Conservation (phyloP, 2,797 vertebrate species). For the Siniperca obscura region DNA sequence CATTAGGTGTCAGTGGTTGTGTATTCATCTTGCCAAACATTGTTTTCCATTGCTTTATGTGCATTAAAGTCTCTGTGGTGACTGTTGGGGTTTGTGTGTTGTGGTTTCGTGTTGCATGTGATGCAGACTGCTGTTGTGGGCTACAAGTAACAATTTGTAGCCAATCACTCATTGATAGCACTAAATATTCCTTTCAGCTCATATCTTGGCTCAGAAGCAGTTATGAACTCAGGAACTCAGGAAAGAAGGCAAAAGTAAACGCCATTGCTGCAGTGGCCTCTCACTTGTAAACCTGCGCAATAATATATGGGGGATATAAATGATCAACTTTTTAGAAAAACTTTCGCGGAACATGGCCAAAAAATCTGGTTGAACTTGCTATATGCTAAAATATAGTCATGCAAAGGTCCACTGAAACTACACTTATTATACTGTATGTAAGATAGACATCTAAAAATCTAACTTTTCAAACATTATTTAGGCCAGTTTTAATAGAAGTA, state of each 20-base stretch:
- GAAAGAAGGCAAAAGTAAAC: neutral
- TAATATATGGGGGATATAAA: neutral
- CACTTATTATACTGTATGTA: neutral
- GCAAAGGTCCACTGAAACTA: neutral
- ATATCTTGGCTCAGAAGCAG: neutral
- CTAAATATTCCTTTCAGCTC: neutral
- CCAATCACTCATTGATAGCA: neutral
- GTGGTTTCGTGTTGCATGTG: neutral
- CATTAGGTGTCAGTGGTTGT: neutral
- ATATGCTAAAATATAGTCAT: neutral
- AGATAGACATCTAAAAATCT: neutral
- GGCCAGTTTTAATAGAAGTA: neutral
- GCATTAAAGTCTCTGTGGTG: slow-evolving; percentile 4
- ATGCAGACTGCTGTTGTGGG: neutral
- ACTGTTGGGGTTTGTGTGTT: neutral
- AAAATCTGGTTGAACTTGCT: neutral
- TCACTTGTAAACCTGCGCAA: neutral
- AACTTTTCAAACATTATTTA: no score
- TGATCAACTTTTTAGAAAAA: neutral
- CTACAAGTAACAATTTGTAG: slow-evolving; percentile 1
- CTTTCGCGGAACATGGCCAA: neutral
- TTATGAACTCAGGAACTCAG: no score
- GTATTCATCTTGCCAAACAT: slow-evolving; percentile 4
- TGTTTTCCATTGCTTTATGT: neutral
- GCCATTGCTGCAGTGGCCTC: neutral